Base-by-base conservation (phyloP, 2,888 invertebrate genomes). In the Archaeoteleia sp. region DNA sequence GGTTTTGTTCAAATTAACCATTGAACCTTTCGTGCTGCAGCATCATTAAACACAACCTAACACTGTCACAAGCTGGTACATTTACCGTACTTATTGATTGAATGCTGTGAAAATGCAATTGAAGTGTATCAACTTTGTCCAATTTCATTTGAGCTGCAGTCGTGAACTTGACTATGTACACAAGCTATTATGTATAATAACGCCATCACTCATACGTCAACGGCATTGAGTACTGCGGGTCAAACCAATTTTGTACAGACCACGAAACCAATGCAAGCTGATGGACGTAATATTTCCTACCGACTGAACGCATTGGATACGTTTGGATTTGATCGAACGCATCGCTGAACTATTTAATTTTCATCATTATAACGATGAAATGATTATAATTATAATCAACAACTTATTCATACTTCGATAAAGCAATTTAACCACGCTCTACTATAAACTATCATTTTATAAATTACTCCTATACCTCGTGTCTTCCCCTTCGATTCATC, bases 221-320 rank as follows among this genome's bases (percentile, higher is more conserved):
- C 71, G 69, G 65, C 70, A 70, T 71, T 67, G 72, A 72, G 67
- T 67, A 68, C 68, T 57, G 70, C 69, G 49, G 13, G 61, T 54
- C 48, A 49, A 55, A 68, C 70, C 75, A 77, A 80, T 78, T 75
- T 72, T 74, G 65, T 55, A 55, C 72, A 60, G 72, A 67, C 74
- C 76, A 53, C 73, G 66, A 68, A 73, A 74, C 73, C 58, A 51
- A 54, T 67, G 60, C 71, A 67, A 73, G 70, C 74, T 77, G 74
- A 80, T 78, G 76, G 75, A 77, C 75, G 73, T 74, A 77, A 78
- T 79, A 80, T 78, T 79, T 78, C 75, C 74, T 66, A 69, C 20
- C 45, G 63, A 70, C 70, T 70, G 55, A 49, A 45, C 61, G 48
- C 55, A 85, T 76, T 77, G 79, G 77, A 87, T 85, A 86, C 86